Conservation (phyloP, 1,140 invertebrate species). For the Nilaparvata lugens region DNA sequence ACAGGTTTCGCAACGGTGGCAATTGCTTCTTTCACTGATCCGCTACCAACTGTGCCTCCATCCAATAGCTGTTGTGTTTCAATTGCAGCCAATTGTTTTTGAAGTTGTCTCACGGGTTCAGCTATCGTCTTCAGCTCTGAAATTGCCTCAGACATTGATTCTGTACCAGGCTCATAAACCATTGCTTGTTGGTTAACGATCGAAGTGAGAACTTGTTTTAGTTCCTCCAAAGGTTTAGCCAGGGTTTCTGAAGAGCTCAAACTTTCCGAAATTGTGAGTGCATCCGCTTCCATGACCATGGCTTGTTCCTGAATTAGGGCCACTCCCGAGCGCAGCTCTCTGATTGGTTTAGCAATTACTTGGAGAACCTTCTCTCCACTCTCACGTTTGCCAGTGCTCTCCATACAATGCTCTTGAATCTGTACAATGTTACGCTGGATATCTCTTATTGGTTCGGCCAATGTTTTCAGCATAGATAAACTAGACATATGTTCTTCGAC, state of each 20-base stretch:
- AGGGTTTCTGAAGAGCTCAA: constrained; percentile 23
- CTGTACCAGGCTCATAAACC: constrained; percentile 7
- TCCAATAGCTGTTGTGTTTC: constrained; percentile 20
- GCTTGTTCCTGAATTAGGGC: constrained; percentile 29
- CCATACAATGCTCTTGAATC: constrained; percentile 34
- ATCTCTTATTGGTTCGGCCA: constrained; percentile 39
- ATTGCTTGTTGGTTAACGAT: constrained; percentile 11
- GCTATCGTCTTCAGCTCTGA: constrained; percentile 39
- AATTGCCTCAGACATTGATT: constrained; percentile 9
- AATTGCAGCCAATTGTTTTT: constrained; percentile 42
- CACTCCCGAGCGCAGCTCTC: constrained; percentile 29
- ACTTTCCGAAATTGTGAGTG: constrained; percentile 15
- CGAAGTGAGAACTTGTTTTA: constrained; percentile 40
- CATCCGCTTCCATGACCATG: constrained; percentile 19
- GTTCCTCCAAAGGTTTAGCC: constrained; percentile 38
- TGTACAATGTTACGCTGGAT: constrained; percentile 37
- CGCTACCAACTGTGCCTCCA: constrained; percentile 1
- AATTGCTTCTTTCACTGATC: constrained; percentile 8
- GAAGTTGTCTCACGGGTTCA: constrained; percentile 41
- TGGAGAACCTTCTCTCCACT: constrained; percentile 26
- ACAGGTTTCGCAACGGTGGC: constrained; percentile 9
- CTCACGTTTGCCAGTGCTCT: constrained; percentile 34
- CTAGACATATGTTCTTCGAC: background rate
- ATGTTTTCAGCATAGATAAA: constrained; percentile 28
- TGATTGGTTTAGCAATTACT: constrained; percentile 33